These are phyloP conservation scores for Allobates femoralis DNA, from an alignment of 2,797 vertebrate genomes.

Conservation along the genomic window DNA sequence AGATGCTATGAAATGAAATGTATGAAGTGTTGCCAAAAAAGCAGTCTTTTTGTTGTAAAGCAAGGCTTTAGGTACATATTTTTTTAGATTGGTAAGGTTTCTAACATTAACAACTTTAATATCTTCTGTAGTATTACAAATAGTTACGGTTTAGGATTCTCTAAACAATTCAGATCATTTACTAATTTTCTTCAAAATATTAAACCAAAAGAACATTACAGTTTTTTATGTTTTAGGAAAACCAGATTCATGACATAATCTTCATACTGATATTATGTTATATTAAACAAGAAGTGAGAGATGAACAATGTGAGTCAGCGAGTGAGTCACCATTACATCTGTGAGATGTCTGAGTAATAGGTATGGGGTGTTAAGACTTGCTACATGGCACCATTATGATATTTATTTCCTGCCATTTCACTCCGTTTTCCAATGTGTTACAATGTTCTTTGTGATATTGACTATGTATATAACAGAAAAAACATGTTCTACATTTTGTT, in stretches of 20 bases:
- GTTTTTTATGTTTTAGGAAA: neutral
- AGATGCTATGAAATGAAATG: no score
- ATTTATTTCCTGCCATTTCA: neutral
- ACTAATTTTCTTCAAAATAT: neutral
- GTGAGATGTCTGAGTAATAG: slow-evolving; percentile 33
- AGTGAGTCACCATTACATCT: slow-evolving; percentile 47
- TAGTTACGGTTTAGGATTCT: neutral
- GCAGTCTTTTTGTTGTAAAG: no score
- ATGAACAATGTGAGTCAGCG: slow-evolving; percentile 28
- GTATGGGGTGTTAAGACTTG: neutral
- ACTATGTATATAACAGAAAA: neutral
- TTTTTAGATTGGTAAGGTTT: no score
- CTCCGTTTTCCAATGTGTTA: neutral
- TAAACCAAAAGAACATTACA: neutral
- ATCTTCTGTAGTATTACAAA: neutral
- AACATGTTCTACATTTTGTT: neutral
- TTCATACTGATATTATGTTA: slow-evolving; percentile 4
- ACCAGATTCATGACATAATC: neutral
- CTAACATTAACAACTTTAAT: neutral
- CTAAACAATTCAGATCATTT: neutral
- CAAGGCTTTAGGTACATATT: no score
- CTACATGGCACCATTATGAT: neutral
- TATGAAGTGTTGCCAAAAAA: no score
- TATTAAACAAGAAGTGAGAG: slow-evolving; percentile 27
- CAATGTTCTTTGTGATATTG: neutral